Percentiles rank a stretch among this genome's conserved stretches.
Conservation (phyloP, 2,888 invertebrate genomes). For the Thyatira batis region DNA sequence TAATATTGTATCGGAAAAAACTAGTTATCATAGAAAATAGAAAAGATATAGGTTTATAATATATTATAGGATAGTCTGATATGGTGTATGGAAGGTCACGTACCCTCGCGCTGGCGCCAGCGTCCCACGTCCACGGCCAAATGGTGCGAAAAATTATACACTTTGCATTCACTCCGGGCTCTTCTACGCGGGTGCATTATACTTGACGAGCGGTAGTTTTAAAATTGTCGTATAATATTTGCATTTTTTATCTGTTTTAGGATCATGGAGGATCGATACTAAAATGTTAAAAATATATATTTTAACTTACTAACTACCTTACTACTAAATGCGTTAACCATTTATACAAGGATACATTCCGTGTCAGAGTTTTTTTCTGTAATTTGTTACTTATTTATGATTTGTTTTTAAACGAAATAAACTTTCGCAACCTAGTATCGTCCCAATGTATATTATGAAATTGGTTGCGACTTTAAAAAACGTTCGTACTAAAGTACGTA, state of each 20-base stretch:
- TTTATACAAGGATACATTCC: too few relatives aligned
- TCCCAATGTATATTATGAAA: too few relatives aligned
- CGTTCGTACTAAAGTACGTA: too few relatives aligned
- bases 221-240: neutral
- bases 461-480: too few relatives aligned
- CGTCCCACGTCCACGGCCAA: constrained; percentile 52
- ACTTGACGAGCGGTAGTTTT: neutral
- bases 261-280: too few relatives aligned
- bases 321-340: too few relatives aligned
- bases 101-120: constrained; percentile 45
- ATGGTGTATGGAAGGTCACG: constrained; percentile 37
- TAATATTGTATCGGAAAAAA: neutral
- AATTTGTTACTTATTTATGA: too few relatives aligned
- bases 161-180: constrained; percentile 34
- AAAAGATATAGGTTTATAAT: neutral
- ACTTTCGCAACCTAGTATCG: too few relatives aligned
- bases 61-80: neutral
- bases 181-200: constrained; percentile 8
- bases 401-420: too few relatives aligned
- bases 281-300: too few relatives aligned
- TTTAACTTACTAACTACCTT: too few relatives aligned
- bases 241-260: neutral
- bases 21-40: neutral
- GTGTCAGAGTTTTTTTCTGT: too few relatives aligned
- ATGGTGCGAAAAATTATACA: constrained; percentile 72